Conservation (phyloP, 2,797 vertebrate species). For the Enteromius argenteus region DNA sequence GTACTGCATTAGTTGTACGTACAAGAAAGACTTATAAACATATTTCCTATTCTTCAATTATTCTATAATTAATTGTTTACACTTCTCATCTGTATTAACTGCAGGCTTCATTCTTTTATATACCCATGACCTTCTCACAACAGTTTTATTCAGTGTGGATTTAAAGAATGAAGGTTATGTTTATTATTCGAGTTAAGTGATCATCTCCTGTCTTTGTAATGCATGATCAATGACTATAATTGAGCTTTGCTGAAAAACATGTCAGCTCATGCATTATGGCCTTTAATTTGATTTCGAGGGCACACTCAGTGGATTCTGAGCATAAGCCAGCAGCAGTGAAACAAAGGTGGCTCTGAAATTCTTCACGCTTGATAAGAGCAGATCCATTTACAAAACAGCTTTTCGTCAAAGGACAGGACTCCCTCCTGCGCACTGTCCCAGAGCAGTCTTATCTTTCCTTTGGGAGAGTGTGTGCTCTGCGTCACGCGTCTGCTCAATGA, state of each 20-base stretch:
- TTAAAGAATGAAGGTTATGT: too few species aligned
- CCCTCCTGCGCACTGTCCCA: slow-evolving; percentile 48
- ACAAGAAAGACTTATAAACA: not conserved
- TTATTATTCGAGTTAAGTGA: too few species aligned
- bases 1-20: too few species aligned
- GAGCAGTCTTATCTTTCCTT: slow-evolving; percentile 56
- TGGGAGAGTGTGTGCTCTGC: slow-evolving; percentile 49
- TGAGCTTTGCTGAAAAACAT: slow-evolving; percentile 38
- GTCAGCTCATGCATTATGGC: slow-evolving; percentile 41
- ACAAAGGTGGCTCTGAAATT: slow-evolving; percentile 60
- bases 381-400: slow-evolving; percentile 64
- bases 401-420: slow-evolving; percentile 53
- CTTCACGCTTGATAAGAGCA: slow-evolving; percentile 60
- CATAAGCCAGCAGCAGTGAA: slow-evolving; percentile 45
- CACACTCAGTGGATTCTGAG: slow-evolving; percentile 46
- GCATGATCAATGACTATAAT: slow-evolving; percentile 9
- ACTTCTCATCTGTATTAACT: not conserved
- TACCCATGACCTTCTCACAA: not conserved
- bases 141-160: not conserved
- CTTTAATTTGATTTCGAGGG: slow-evolving; percentile 48
- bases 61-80: not conserved
- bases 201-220: slow-evolving; percentile 2
- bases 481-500: slow-evolving; percentile 50
- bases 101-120: not conserved
- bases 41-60: not conserved